Conservation (phyloP, 2,797 vertebrate genomes). For the Myioborus miniatus region DNA sequence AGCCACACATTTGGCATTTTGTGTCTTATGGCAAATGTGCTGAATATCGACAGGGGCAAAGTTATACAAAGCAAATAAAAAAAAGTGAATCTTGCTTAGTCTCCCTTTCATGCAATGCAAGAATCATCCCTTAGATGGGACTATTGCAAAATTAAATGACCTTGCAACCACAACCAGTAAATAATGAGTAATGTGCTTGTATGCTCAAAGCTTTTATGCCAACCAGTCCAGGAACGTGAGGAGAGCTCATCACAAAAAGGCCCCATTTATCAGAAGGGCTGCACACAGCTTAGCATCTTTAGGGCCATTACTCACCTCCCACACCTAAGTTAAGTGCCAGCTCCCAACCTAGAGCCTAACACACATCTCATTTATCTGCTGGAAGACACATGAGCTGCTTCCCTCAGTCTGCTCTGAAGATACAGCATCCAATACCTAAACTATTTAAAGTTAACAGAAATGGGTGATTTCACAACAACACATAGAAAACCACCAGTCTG, state of each 20-base stretch:
- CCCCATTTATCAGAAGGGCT: constrained; percentile 58
- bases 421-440: neutral
- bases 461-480: neutral
- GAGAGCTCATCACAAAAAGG: constrained; percentile 52
- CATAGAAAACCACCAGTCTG: neutral
- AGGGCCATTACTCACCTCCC: constrained; percentile 65
- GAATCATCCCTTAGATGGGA: constrained; percentile 73
- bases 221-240: constrained; percentile 29
- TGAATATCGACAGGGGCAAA: neutral
- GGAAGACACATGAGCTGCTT: neutral
- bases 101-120: constrained; percentile 25
- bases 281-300: constrained; percentile 62
- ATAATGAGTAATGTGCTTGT: constrained; percentile 31
- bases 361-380: constrained; percentile 38
- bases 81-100: neutral
- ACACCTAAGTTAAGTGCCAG: constrained; percentile 57
- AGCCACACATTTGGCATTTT: neutral
- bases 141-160: constrained; percentile 74
- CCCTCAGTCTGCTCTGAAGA: neutral
- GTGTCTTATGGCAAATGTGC: neutral
- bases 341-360: neutral
- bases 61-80: neutral
- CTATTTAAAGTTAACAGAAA: neutral
- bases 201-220: constrained; percentile 38
- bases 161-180: neutral